A percentile compares a stretch with the other conserved stretches of the same genome.
Evolutionary conservation across 2,113 vertebrate genomes (phyloP).

Genomic region (Crocuta crocuta): DNA sequence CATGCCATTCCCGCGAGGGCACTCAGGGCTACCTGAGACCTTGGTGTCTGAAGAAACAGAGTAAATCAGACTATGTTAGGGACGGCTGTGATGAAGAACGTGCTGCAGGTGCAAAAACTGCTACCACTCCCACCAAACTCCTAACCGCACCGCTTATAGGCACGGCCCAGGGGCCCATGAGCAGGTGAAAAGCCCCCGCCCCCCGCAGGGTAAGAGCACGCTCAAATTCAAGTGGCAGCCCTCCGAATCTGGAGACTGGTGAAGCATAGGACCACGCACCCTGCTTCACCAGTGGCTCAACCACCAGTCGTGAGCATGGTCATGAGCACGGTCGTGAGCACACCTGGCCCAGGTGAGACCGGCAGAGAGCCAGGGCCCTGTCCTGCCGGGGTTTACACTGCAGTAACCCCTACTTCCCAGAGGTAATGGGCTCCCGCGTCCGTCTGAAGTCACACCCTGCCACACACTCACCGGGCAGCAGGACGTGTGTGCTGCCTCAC

Average conservation of each 20-base stretch:
- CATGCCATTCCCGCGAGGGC: background rate
- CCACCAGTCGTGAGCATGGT: no score
- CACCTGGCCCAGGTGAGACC: background rate
- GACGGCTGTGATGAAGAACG: background rate
- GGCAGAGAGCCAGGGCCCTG: background rate
- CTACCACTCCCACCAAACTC: background rate
- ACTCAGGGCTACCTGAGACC: background rate
- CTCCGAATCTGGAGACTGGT: accelerated
- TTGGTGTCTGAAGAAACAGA: background rate
- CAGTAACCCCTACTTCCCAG: background rate
- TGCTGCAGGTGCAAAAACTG: no score
- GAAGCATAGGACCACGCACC: accelerated
- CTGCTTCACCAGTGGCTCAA: background rate
- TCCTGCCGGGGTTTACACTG: background rate
- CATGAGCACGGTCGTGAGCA: accelerated
- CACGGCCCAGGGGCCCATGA: background rate
- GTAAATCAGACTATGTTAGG: background rate
- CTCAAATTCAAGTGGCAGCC: accelerated
- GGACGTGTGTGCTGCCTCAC: accelerated
- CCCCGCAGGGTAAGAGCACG: background rate
- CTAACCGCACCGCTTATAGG: accelerated
- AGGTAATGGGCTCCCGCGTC: background rate
- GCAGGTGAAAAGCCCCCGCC: background rate
- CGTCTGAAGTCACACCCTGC: background rate
- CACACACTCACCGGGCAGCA: accelerated